Percentiles rank a stretch among this genome's conserved stretches.
Conservation (phyloP, 2,797 vertebrate species). For the Trichosurus vulpecula region DNA sequence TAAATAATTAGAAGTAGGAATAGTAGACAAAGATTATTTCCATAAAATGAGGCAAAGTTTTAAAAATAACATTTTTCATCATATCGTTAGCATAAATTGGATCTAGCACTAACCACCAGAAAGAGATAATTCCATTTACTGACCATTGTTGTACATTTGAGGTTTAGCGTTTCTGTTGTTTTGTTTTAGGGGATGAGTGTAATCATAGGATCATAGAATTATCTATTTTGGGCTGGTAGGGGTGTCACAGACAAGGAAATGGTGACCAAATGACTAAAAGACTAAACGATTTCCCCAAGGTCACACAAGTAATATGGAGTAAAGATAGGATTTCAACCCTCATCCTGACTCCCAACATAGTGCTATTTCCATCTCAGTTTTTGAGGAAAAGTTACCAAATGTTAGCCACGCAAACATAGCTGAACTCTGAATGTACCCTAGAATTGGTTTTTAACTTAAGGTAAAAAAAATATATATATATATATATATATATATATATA, state of each 20-base stretch:
- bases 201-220: background rate
- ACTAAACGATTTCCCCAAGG: background rate
- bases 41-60: background rate
- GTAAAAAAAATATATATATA: too few relatives aligned
- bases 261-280: background rate
- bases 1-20: background rate
- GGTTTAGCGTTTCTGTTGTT: background rate
- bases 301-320: background rate
- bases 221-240: background rate
- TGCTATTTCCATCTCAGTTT: background rate
- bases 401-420: background rate
- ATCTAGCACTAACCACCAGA: background rate
- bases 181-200: background rate
- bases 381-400: slow-evolving; percentile 6
- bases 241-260: background rate
- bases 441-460: slow-evolving; percentile 20
- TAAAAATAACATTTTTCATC: background rate
- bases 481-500: too few relatives aligned
- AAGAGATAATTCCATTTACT: slow-evolving; percentile 19
- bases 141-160: slow-evolving; percentile 9
- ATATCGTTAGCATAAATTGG: background rate
- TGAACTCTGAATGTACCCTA: slow-evolving; percentile 17
- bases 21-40: slow-evolving; percentile 5
- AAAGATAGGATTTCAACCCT: background rate
- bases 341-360: background rate